These are phyloP conservation scores for Bergia puertoricense DNA, from an alignment of 92 coral and sea anemone species.

Conservation along the genomic window DNA sequence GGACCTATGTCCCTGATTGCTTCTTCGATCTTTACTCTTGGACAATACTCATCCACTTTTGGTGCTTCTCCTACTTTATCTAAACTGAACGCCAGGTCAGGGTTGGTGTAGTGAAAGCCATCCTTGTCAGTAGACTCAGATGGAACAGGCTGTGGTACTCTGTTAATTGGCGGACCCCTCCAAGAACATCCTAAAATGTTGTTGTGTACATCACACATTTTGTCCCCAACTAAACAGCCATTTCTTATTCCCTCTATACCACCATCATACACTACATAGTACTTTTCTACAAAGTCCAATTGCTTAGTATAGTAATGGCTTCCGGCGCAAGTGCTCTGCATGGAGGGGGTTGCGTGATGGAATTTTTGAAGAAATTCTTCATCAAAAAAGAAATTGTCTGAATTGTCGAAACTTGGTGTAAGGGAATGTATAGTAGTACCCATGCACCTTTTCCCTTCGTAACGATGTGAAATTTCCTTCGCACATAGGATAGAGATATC, in stretches of 20 bases:
- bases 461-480: conserved; percentile 30
- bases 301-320: conserved; percentile 20
- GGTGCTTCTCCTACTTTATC: conserved; percentile 44
- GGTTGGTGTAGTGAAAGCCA: conserved; percentile 56
- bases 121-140: conserved; percentile 39
- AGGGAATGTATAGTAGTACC: conserved; percentile 59
- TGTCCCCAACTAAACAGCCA: conserved; percentile 42
- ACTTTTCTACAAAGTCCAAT: conserved; percentile 11
- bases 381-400: conserved; percentile 55
- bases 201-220: conserved; percentile 57
- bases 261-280: conserved; percentile 22
- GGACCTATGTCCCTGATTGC: conserved; percentile 19
- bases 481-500: conserved; percentile 41
- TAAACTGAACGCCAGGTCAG: conserved; percentile 42
- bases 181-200: conserved; percentile 51
- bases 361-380: conserved; percentile 42
- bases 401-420: conserved; percentile 38
- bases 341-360: conserved; percentile 44
- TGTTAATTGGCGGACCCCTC: conserved; percentile 55
- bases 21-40: conserved; percentile 12
- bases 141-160: conserved; percentile 61
- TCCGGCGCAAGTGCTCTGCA: conserved; percentile 44
- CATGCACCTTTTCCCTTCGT: conserved; percentile 46
- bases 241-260: conserved; percentile 48
- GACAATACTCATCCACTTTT: conserved; percentile 44